Percentiles rank a stretch among this genome's conserved stretches.
phyloP scores from a whole-genome alignment of 1,140 invertebrate species.

The Sitobion miscanthi region DNA sequence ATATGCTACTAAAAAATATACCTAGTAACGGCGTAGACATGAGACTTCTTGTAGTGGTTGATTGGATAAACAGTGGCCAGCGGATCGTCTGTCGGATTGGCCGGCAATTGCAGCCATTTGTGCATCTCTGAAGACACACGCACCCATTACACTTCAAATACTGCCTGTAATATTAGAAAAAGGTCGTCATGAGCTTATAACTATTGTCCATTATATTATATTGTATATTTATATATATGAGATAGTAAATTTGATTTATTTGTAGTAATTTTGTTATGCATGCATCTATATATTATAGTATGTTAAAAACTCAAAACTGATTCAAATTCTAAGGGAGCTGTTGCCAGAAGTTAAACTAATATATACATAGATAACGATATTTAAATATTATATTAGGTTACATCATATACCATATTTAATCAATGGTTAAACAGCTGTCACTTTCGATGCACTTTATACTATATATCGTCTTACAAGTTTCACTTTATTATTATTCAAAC shows the following conservation, averaged over 20 bases:
- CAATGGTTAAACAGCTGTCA: neutral
- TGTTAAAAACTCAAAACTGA: neutral
- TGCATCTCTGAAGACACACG: conserved; percentile 57
- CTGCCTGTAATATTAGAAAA: conserved; percentile 13
- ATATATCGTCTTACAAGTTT: neutral
- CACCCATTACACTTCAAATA: conserved; percentile 55
- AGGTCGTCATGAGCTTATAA: neutral
- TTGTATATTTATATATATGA: neutral
- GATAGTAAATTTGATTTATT: neutral
- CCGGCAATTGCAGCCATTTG: conserved; percentile 58
- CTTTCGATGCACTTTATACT: neutral
- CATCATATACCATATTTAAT: neutral
- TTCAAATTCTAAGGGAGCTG: neutral
- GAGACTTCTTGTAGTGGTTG: conserved; percentile 39
- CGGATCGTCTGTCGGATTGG: conserved; percentile 59
- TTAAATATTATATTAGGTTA: neutral
- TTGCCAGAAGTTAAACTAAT: neutral
- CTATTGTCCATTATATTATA: no score
- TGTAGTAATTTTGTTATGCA: neutral
- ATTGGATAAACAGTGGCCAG: conserved; percentile 57
- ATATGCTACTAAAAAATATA: neutral
- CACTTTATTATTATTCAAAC: neutral
- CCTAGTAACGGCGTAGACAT: conserved; percentile 59
- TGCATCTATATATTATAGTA: no score
- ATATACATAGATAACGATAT: neutral